Percentiles rank a stretch among this genome's conserved stretches.
Evolutionary conservation across 2,797 vertebrate genomes (phyloP).

Genomic region (Protonibea diacanthus): DNA sequence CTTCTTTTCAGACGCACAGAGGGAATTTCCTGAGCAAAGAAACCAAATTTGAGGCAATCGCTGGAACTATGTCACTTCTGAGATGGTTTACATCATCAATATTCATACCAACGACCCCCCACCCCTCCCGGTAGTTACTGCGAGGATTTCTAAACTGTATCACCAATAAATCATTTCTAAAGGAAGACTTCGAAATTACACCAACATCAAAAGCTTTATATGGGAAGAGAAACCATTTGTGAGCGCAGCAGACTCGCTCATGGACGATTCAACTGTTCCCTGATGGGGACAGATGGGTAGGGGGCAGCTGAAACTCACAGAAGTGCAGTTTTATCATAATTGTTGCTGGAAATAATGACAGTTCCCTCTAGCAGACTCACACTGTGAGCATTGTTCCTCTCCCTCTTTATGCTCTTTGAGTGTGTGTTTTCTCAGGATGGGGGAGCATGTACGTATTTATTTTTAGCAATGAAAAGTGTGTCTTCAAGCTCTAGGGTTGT

Average conservation of each 20-base stretch:
- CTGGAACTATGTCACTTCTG: not conserved
- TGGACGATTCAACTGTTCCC: conserved; percentile 51
- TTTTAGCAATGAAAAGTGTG: conserved; percentile 61
- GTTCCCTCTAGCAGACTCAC: conserved; percentile 48
- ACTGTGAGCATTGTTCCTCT: conserved; percentile 49
- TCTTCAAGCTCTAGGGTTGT: conserved; percentile 47
- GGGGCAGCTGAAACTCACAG: conserved; percentile 12
- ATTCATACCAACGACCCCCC: conserved; percentile 7
- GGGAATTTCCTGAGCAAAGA: conserved; percentile 44
- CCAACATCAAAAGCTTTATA: conserved; percentile 21
- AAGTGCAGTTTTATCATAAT: conserved; percentile 57
- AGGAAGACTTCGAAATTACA: conserved; percentile 27
- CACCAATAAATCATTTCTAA: conserved; percentile 39
- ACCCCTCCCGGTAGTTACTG: not conserved
- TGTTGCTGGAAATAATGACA: conserved; percentile 52
- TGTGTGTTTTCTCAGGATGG: conserved; percentile 35
- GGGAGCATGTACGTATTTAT: conserved; percentile 53
- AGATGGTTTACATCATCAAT: conserved; percentile 1
- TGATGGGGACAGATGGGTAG: not conserved
- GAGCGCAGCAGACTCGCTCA: conserved; percentile 24
- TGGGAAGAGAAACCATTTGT: conserved; percentile 38
- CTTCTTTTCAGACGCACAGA: conserved; percentile 1
- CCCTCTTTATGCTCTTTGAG: conserved; percentile 45
- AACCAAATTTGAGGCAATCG: conserved; percentile 27
- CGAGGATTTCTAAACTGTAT: conserved; percentile 18